Evolutionary conservation across 2,888 invertebrate species (phyloP).

Genomic region (Monoplex corrugatus): DNA sequence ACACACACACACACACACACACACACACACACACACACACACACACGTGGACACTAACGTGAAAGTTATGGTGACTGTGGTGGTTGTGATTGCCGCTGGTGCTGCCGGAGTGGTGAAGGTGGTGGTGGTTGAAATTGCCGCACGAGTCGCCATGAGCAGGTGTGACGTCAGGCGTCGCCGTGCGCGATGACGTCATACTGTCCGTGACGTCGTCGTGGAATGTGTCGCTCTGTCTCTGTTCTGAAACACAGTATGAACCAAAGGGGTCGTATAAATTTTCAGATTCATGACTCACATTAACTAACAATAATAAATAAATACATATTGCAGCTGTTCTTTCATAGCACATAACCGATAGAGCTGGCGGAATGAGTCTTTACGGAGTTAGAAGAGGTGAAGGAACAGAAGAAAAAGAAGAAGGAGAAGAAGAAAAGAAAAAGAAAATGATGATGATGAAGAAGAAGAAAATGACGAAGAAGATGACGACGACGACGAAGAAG

Average conservation of each 20-base stretch:
- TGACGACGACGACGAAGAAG: no score
- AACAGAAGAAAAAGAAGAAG: no score
- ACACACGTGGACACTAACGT: constrained; percentile 27
- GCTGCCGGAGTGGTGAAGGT: neutral
- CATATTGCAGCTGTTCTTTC: no score
- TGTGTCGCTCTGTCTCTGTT: constrained; percentile 46
- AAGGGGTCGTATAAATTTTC: no score
- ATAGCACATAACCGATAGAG: no score
- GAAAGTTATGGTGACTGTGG: constrained; percentile 10
- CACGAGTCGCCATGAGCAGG: neutral
- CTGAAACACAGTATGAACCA: constrained; percentile 40
- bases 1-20: neutral
- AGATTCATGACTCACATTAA: no score
- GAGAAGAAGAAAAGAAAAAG: no score
- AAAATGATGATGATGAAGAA: no score
- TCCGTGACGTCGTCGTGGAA: constrained; percentile 50
- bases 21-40: neutral
- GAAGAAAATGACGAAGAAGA: no score
- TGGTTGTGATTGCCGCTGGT: constrained; percentile 30
- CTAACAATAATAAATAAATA: no score
- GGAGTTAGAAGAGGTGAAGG: neutral
- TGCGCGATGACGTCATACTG: constrained; percentile 44
- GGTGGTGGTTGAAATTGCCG: constrained; percentile 7
- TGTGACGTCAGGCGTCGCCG: constrained; percentile 44
- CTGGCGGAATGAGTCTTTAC: no score